Percentiles rank a stretch among this genome's conserved stretches.
phyloP scores from a whole-genome alignment of 2,888 invertebrate species.

The Meandrusa payeni region DNA sequence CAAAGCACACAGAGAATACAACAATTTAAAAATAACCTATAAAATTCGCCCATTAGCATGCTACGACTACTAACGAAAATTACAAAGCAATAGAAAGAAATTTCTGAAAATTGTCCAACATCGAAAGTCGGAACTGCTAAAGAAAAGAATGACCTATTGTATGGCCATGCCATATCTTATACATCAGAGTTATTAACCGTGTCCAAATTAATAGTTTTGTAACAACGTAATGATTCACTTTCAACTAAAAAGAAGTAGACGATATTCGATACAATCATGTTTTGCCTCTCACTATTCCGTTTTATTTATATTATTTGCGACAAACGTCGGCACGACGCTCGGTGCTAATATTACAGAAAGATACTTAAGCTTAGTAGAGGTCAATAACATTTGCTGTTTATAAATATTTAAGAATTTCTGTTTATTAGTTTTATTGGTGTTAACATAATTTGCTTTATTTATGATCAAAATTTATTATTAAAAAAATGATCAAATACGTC shows the following conservation, averaged over 20 bases:
- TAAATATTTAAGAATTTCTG: too few species aligned
- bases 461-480: too few species aligned
- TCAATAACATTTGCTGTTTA: background rate
- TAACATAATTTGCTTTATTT: too few species aligned
- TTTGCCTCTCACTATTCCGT: constrained; percentile 38
- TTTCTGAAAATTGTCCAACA: background rate
- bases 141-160: constrained; percentile 8
- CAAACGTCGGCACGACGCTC: background rate
- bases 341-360: background rate
- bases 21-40: too few species aligned
- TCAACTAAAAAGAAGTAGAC: constrained; percentile 33
- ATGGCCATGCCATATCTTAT: constrained; percentile 6
- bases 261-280: constrained; percentile 27
- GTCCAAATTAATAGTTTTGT: constrained; percentile 31
- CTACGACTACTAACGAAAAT: background rate
- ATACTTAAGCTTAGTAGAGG: background rate
- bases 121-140: constrained; percentile 4
- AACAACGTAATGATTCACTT: constrained; percentile 37
- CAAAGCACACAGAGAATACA: too few species aligned
- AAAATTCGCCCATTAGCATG: constrained; percentile 18
- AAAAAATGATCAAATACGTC: too few species aligned
- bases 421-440: too few species aligned
- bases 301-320: constrained; percentile 23
- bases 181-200: constrained; percentile 23
- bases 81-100: background rate